Percentiles rank a stretch among this genome's conserved stretches.
Evolutionary conservation across 2,113 vertebrate species (phyloP).

Genomic region (Sclerurus mexicanus): DNA sequence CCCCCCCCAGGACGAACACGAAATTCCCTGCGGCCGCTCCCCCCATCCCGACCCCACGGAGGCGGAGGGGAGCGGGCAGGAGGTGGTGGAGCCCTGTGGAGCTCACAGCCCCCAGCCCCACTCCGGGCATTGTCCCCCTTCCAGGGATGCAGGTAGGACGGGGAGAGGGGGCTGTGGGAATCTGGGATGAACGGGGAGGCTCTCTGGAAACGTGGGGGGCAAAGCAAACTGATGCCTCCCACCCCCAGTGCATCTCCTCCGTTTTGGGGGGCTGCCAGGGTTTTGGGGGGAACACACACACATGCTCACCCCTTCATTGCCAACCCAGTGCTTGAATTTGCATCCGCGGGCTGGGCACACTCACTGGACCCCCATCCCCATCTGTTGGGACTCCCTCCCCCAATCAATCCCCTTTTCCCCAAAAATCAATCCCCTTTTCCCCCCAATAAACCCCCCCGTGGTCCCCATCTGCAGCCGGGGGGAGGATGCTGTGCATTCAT

Average conservation of each 20-base stretch:
- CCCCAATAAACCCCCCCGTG: not conserved
- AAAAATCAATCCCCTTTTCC: not conserved
- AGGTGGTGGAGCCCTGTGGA: not conserved
- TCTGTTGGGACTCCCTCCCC: not conserved
- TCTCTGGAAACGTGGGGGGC: not conserved
- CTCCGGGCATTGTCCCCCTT: not conserved
- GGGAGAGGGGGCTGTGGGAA: not conserved
- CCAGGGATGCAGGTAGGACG: not conserved
- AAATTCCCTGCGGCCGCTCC: not conserved
- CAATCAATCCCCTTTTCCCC: not conserved
- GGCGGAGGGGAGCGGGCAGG: not conserved
- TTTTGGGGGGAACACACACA: too few species aligned
- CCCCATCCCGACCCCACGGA: not conserved
- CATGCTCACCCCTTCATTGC: not conserved
- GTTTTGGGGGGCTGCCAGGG: not conserved
- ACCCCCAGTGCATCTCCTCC: not conserved
- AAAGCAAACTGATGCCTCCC: not conserved
- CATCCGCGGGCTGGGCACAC: not conserved
- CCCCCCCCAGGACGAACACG: not conserved
- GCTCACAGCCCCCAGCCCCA: not conserved
- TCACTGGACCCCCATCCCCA: not conserved
- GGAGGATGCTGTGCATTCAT: not conserved
- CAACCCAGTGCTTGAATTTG: not conserved
- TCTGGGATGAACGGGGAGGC: not conserved
- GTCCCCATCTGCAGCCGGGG: not conserved